Conservation (phyloP, 2,888 invertebrate genomes). For the Limulus polyphemus region DNA sequence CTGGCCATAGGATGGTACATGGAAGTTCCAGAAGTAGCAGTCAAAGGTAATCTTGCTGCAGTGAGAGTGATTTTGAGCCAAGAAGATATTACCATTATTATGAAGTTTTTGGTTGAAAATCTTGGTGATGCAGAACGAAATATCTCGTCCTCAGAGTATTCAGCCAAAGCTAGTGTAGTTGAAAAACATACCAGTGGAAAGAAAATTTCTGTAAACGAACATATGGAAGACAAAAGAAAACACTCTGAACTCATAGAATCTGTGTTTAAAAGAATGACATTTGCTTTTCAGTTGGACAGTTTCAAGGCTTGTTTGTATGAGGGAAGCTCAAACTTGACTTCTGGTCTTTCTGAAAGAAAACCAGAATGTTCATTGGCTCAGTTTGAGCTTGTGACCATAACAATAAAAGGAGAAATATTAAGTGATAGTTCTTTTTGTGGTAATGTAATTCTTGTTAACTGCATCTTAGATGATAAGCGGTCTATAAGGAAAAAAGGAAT, state of each 20-base stretch:
- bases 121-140: slow-evolving; percentile 52
- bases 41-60: slow-evolving; percentile 64
- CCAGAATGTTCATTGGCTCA: slow-evolving; percentile 45
- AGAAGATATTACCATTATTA: slow-evolving; percentile 70
- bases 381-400: slow-evolving; percentile 61
- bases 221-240: no score
- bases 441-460: slow-evolving; percentile 65
- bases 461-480: slow-evolving; percentile 42
- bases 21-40: slow-evolving; percentile 64
- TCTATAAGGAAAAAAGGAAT: slow-evolving; percentile 29
- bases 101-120: slow-evolving; percentile 76
- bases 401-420: slow-evolving; percentile 62
- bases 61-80: slow-evolving; percentile 50
- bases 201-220: no score
- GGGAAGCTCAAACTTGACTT: not conserved
- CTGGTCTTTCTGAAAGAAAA: slow-evolving; percentile 7
- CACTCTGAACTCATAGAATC: not conserved
- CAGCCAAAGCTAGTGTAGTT: no score
- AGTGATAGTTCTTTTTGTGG: slow-evolving; percentile 62
- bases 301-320: not conserved
- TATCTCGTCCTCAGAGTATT: no score
- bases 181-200: no score
- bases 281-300: slow-evolving; percentile 1
- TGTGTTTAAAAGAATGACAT: slow-evolving; percentile 1
- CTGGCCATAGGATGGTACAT: slow-evolving; percentile 68